Conservation (phyloP, 2,888 invertebrate species). For the Pammene fasciana region DNA sequence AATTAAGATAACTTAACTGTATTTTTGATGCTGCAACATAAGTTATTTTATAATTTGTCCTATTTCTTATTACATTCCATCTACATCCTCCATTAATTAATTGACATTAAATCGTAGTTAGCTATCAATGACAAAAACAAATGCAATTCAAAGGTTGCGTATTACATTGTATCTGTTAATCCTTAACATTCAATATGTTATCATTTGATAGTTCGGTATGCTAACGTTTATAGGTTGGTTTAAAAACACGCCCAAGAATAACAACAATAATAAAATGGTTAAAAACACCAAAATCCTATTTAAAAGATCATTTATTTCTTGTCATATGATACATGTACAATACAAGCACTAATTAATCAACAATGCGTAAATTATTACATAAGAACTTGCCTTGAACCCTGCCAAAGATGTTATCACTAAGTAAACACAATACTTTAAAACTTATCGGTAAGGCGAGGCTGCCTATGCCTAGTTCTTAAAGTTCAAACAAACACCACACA, state of each 20-base stretch:
- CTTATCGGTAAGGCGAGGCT: constrained; percentile 26
- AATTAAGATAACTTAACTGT: no score
- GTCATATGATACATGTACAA: background rate
- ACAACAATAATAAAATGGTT: background rate
- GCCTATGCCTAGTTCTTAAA: constrained; percentile 17
- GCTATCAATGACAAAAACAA: no score
- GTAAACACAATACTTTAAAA: constrained; percentile 30
- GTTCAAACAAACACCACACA: constrained; percentile 23
- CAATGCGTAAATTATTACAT: constrained; percentile 47
- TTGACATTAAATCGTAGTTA: no score
- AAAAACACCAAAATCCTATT: background rate
- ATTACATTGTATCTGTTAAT: background rate
- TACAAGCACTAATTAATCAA: background rate
- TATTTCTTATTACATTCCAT: no score
- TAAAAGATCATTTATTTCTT: background rate
- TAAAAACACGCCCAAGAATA: constrained; percentile 4
- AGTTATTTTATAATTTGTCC: no score
- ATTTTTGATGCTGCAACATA: no score
- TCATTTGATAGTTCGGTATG: background rate
- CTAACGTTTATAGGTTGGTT: background rate
- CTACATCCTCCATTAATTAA: no score
- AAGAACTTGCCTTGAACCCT: constrained; percentile 58
- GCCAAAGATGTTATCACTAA: constrained; percentile 48
- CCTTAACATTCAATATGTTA: background rate
- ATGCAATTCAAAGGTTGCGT: no score